Evolutionary conservation across 2,888 invertebrate genomes (phyloP).

Genomic region (Melitaea athalia): DNA sequence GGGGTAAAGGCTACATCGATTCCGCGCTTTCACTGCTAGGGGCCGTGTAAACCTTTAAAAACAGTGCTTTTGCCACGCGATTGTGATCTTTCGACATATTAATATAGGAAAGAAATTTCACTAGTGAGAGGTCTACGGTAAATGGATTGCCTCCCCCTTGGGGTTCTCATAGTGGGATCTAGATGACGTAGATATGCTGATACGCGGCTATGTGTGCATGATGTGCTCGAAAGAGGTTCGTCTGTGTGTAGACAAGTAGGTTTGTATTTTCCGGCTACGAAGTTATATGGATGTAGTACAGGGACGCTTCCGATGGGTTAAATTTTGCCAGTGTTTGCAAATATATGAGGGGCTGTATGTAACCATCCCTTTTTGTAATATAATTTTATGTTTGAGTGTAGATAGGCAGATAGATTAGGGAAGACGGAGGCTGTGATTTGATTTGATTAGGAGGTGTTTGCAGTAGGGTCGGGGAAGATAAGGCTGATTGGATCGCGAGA

Average conservation of each 20-base stretch:
- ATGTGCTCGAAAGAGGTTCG: constrained; percentile 50
- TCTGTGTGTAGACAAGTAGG: constrained; percentile 59
- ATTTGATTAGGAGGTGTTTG: constrained; percentile 82
- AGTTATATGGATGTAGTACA: constrained; percentile 66
- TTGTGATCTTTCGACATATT: constrained; percentile 77
- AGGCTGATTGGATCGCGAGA: constrained; percentile 77
- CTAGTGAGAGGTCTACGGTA: constrained; percentile 64
- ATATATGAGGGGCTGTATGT: constrained; percentile 80
- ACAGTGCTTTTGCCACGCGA: constrained; percentile 75
- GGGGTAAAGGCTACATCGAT: constrained; percentile 83
- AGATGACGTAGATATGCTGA: constrained; percentile 82
- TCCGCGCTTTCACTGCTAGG: constrained; percentile 83
- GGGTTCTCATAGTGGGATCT: constrained; percentile 82
- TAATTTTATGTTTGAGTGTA: constrained; percentile 79
- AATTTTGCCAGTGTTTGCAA: constrained; percentile 81
- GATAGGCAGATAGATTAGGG: constrained; percentile 81
- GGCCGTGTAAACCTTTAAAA: constrained; percentile 83
- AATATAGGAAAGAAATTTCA: constrained; percentile 71
- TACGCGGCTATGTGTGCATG: constrained; percentile 70
- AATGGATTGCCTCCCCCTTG: constrained; percentile 82
- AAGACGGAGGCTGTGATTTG: constrained; percentile 82
- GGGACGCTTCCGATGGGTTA: constrained; percentile 77
- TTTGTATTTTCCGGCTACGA: constrained; percentile 71
- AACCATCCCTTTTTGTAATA: constrained; percentile 80
- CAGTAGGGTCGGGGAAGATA: constrained; percentile 74